These are phyloP conservation scores for Montipora efflorescens DNA, from an alignment of 64 coral and sea anemone genomes.

Conservation along the genomic window DNA sequence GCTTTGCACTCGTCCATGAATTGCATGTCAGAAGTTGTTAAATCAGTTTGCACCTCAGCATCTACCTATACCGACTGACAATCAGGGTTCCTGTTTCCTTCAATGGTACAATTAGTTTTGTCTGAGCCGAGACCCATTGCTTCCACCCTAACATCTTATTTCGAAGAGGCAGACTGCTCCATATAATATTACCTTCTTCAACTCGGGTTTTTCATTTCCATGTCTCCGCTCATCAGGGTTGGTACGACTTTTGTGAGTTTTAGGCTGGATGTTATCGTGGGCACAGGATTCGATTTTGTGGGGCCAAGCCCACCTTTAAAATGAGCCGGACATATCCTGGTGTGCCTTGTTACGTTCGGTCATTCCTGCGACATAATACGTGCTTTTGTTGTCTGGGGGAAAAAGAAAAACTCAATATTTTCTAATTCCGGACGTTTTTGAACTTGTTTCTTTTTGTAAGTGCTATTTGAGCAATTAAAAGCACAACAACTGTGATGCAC, in stretches of 20 bases:
- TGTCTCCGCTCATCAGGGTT: conserved; percentile 25
- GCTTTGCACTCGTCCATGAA: conserved; percentile 6
- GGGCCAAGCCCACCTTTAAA: conserved; percentile 50
- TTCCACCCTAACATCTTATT: conserved; percentile 3
- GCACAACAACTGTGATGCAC: not conserved
- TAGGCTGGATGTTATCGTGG: conserved; percentile 20
- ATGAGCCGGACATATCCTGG: conserved; percentile 43
- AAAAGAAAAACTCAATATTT: conserved; percentile 6
- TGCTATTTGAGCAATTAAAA: not conserved
- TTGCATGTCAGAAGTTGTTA: not conserved
- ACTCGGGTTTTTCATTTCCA: conserved; percentile 4
- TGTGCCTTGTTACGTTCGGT: conserved; percentile 41
- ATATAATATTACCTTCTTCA: not conserved
- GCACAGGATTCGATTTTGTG: conserved; percentile 32
- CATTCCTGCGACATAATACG: conserved; percentile 24
- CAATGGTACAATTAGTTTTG: conserved; percentile 20
- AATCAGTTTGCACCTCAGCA: conserved; percentile 23
- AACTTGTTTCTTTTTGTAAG: conserved; percentile 1
- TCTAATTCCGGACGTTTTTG: not conserved
- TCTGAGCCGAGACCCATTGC: conserved; percentile 25
- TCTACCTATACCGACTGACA: conserved; percentile 5
- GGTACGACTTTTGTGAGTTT: not conserved
- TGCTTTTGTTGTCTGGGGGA: conserved; percentile 27
- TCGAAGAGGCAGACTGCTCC: conserved; percentile 12
- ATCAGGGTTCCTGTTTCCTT: conserved; percentile 19